Base-by-base conservation (phyloP, 2,113 vertebrate species). In the Otus sunia region DNA sequence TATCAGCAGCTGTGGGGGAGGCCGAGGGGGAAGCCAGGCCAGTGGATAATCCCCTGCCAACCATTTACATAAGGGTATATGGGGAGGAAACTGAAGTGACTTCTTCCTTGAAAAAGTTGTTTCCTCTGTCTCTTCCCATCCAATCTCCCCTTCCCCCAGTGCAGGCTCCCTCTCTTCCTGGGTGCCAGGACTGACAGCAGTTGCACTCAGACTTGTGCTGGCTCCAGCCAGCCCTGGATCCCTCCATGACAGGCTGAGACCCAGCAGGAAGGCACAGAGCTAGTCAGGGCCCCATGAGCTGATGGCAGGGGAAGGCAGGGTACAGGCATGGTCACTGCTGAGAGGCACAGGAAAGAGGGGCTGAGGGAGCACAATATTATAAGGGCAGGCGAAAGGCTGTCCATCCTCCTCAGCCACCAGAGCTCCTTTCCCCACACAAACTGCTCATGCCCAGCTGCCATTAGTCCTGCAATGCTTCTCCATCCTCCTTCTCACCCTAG, bases 271-370 rank as follows among this genome's bases (percentile, higher is more conserved):
- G 21, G 10, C 17, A 63, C 30, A 39, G 27, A 19, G 18, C 1
- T 1, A 26, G 27, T 2, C 36, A 37, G 11, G 11, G 43, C 7
- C 26, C 15, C 7, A 2, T 0, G 6, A 16, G 41, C 21, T 3
- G 8, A 37, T 8, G 3, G 19, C 0, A 3, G 2, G 2, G 23
- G 14, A 50, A n/a, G 8, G 21, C 18, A 16, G 22, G 10, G 8
- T 41, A 32, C 22, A 20, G 63, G 5, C 39, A 37, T 2, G 3
- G 49, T 21, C 12, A 4, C 19, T 10, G 14, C 64, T 53, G 41
- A 76, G 4, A 4, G 10, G 14, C 15, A 30, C 3, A 1, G 10
- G 14, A 5, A 10, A 22, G 8, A 0, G 2, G 1, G 6, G 5
- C 52, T 63, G 25, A 59, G 11, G 30, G 12, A 64, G 25, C 7